phyloP scores from a whole-genome alignment of 2,888 invertebrate genomes.

The Amphipyra berbera region DNA sequence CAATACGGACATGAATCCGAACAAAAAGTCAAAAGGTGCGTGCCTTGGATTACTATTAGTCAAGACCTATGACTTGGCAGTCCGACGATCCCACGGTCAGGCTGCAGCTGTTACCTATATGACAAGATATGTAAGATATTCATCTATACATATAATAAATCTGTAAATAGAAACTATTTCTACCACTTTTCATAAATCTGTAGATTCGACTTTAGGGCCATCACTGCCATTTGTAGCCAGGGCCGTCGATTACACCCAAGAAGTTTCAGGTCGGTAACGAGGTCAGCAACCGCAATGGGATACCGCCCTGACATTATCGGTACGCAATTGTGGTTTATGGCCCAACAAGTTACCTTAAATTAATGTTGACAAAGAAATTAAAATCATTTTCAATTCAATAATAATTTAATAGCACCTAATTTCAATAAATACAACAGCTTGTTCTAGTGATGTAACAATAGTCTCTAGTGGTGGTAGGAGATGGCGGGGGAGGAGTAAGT shows the following conservation, averaged over 20 bases:
- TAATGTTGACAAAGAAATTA: no score
- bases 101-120: no score
- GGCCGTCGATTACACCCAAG: neutral
- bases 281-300: neutral
- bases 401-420: slow-evolving; percentile 58
- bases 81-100: no score
- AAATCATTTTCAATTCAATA: neutral
- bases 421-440: slow-evolving; percentile 67
- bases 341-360: neutral
- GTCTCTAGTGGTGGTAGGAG: slow-evolving; percentile 80
- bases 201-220: neutral
- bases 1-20: no score
- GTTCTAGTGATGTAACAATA: slow-evolving; percentile 27
- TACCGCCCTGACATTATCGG: neutral
- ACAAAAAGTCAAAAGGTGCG: no score
- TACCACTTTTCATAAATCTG: neutral
- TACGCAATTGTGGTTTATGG: neutral
- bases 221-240: neutral
- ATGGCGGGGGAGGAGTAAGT: slow-evolving; percentile 78
- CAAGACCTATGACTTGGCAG: no score
- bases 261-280: slow-evolving; percentile 2
- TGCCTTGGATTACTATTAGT: no score
- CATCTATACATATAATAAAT: no score
- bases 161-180: no score
- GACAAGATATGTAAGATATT: no score